Conservation (phyloP, 64 coral and sea anemone species). For the Pachyseris speciosa region DNA sequence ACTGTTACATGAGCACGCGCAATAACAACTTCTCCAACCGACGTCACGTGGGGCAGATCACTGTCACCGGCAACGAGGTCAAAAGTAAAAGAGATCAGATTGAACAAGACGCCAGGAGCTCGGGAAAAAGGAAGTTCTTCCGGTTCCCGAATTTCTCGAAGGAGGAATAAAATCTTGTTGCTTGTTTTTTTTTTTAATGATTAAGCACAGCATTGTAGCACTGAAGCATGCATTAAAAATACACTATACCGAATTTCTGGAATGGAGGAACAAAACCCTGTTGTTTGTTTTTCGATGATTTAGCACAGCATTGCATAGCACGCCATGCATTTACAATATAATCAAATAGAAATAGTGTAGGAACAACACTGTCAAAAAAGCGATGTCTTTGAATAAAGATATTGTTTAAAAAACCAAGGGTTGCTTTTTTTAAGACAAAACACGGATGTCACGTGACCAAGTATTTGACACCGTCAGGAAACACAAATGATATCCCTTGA, state of each 20-base stretch:
- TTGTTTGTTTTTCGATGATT: slow-evolving; percentile 45
- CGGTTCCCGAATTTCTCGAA: neutral
- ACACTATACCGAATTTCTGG: neutral
- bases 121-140: neutral
- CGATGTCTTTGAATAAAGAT: slow-evolving; percentile 14
- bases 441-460: too few relatives aligned
- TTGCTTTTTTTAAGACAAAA: neutral
- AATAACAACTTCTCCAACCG: too few relatives aligned
- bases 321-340: neutral
- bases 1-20: too few relatives aligned
- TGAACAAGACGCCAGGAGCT: neutral
- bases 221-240: neutral
- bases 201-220: neutral
- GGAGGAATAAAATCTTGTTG: slow-evolving; percentile 17
- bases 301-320: slow-evolving; percentile 45
- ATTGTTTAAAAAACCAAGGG: neutral
- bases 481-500: too few relatives aligned
- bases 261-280: slow-evolving; percentile 30
- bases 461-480: too few relatives aligned
- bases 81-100: too few relatives aligned
- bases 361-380: slow-evolving; percentile 16
- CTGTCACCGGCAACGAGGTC: too few relatives aligned
- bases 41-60: too few relatives aligned
- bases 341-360: slow-evolving; percentile 27
- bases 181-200: neutral